Conservation (phyloP, 1,140 invertebrate species). For the Drosophila mauritiana region DNA sequence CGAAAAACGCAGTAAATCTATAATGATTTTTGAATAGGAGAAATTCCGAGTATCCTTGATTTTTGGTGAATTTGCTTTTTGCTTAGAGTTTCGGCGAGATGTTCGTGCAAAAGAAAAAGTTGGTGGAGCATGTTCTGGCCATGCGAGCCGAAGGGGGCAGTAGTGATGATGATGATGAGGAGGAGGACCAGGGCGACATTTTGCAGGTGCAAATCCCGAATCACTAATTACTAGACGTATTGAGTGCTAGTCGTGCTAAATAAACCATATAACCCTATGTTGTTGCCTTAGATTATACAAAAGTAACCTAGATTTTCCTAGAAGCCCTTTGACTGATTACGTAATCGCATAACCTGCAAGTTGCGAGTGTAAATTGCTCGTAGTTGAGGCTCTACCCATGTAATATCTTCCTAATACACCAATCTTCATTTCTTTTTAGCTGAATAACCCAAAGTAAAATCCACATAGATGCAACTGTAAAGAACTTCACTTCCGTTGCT, state of each 20-base stretch:
- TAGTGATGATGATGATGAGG: constrained; percentile 72
- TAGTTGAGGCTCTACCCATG: constrained; percentile 37
- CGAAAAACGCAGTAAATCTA: constrained; percentile 60
- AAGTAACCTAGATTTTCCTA: constrained; percentile 44
- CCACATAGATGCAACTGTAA: constrained; percentile 44
- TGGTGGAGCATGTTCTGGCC: constrained; percentile 79
- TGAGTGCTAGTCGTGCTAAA: constrained; percentile 45
- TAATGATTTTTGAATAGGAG: constrained; percentile 36
- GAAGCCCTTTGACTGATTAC: constrained; percentile 67
- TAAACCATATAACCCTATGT: constrained; percentile 14
- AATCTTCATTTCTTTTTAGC: constrained; percentile 66
- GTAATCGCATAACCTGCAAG: constrained; percentile 48
- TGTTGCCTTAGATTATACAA: constrained; percentile 32
- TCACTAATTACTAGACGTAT: constrained; percentile 28
- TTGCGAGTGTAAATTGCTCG: constrained; percentile 46
- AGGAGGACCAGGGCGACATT: constrained; percentile 81
- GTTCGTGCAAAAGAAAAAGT: constrained; percentile 82
- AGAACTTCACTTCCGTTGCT: constrained; percentile 59
- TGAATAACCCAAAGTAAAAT: constrained; percentile 29
- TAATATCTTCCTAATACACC: constrained; percentile 41
- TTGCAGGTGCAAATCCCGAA: constrained; percentile 67
- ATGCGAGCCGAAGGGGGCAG: constrained; percentile 65
- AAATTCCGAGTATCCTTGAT: neutral
- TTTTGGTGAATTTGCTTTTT: constrained; percentile 50
- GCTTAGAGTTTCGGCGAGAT: constrained; percentile 52